phyloP scores from a whole-genome alignment of 2,888 invertebrate genomes.

The Allophyes oxyacanthae region DNA sequence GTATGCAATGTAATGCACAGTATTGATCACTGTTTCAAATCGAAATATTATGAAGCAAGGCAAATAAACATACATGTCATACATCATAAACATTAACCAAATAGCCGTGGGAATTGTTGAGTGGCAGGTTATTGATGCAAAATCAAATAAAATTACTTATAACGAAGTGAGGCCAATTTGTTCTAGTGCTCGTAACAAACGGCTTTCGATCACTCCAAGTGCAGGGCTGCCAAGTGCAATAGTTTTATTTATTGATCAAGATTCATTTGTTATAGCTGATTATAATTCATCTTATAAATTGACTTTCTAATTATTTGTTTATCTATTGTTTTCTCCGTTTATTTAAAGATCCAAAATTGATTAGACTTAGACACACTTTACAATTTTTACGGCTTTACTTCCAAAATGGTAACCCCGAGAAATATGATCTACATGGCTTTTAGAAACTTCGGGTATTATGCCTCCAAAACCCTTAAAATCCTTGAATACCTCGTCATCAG shows the following conservation, averaged over 20 bases:
- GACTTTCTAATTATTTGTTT: no score
- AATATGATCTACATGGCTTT: no score
- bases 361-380: no score
- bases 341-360: no score
- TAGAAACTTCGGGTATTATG: no score
- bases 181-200: constrained; percentile 38
- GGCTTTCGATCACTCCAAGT: constrained; percentile 22
- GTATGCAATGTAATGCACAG: not conserved
- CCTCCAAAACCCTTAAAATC: not conserved
- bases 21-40: not conserved
- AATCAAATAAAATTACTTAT: constrained; percentile 49
- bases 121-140: constrained; percentile 42
- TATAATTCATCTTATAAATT: no score
- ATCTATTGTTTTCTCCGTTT: no score
- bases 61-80: constrained; percentile 16
- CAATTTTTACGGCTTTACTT: no score
- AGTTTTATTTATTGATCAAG: not conserved
- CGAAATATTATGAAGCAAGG: constrained; percentile 22
- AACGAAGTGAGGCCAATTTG: constrained; percentile 44
- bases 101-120: constrained; percentile 47
- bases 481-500: constrained; percentile 27
- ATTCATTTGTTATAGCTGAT: no score
- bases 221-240: constrained; percentile 38
- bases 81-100: constrained; percentile 18
- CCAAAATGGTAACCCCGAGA: no score